These are phyloP conservation scores for Lasioglossum oenotherae DNA, from an alignment of 2,888 invertebrate genomes.

Conservation along the genomic window DNA sequence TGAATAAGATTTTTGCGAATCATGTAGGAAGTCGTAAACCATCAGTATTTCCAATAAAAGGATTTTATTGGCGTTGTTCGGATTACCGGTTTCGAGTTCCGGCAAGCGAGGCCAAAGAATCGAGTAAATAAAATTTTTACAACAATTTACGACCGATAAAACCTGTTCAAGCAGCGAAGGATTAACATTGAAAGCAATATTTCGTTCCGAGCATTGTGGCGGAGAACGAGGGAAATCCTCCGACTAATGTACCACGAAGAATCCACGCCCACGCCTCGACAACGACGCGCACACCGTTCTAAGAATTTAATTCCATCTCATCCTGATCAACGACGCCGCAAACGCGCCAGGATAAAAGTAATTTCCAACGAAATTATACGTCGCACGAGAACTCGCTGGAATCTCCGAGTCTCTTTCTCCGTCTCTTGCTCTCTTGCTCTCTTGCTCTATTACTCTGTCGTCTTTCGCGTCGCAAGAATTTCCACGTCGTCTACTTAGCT, in stretches of 20 bases:
- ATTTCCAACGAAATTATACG: conserved; percentile 1
- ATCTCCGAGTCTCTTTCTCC: background rate
- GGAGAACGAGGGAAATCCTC: conserved; percentile 8
- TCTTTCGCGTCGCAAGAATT: background rate
- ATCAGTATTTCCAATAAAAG: background rate
- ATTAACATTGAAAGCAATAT: conserved; percentile 14
- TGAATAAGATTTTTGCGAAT: too few relatives aligned
- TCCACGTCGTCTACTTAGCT: background rate
- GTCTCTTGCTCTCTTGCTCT: background rate
- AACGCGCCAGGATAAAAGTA: background rate
- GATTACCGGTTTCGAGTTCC: background rate
- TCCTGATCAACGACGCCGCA: conserved; percentile 28
- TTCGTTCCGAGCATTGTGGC: background rate
- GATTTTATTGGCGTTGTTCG: background rate
- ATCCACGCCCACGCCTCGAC: conserved; percentile 20
- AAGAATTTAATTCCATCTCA: conserved; percentile 41
- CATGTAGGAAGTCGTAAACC: background rate
- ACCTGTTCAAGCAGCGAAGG: background rate
- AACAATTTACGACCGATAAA: background rate
- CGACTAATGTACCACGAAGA: conserved; percentile 5
- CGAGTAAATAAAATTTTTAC: background rate
- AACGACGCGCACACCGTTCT: conserved; percentile 14
- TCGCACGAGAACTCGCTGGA: too few relatives aligned
- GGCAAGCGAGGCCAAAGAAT: background rate
- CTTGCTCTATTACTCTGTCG: background rate